These are phyloP conservation scores for Drosophila melanica DNA, from an alignment of 1,140 invertebrate genomes.

Conservation along the genomic window DNA sequence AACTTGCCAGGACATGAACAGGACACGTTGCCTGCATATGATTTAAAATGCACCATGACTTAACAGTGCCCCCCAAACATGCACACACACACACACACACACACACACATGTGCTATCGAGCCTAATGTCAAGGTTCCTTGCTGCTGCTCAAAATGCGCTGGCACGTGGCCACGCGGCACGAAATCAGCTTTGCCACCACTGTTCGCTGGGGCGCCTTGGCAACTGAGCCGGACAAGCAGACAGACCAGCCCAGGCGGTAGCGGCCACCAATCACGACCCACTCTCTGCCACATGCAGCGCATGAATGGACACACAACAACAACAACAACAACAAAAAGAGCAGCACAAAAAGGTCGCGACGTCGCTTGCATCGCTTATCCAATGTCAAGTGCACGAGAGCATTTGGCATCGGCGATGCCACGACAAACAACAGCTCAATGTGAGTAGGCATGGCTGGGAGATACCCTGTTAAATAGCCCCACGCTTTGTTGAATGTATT, in stretches of 20 bases:
- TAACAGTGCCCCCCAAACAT: conserved; percentile 6
- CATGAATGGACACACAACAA: conserved; percentile 58
- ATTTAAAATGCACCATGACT: conserved; percentile 18
- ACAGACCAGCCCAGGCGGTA: not conserved
- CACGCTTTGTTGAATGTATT: no score
- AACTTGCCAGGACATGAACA: conserved; percentile 10
- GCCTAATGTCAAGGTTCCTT: conserved; percentile 78
- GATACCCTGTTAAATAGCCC: not conserved
- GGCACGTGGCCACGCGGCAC: conserved; percentile 57
- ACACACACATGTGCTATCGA: not conserved
- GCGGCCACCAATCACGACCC: conserved; percentile 17
- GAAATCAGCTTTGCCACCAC: conserved; percentile 32
- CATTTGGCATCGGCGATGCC: conserved; percentile 23
- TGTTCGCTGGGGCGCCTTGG: conserved; percentile 6
- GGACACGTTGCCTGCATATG: conserved; percentile 13
- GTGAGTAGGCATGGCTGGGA: not conserved
- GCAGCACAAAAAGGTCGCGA: conserved; percentile 46
- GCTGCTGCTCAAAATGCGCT: conserved; percentile 59
- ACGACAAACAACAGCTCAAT: conserved; percentile 6
- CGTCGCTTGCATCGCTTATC: conserved; percentile 45
- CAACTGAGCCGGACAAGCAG: conserved; percentile 3
- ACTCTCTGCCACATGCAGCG: conserved; percentile 30
- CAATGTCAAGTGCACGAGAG: conserved; percentile 72
- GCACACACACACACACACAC: conserved; percentile 10
- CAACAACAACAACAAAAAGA: not conserved